phyloP scores from a whole-genome alignment of 2,888 invertebrate genomes.

The Ceriagrion tenellum region DNA sequence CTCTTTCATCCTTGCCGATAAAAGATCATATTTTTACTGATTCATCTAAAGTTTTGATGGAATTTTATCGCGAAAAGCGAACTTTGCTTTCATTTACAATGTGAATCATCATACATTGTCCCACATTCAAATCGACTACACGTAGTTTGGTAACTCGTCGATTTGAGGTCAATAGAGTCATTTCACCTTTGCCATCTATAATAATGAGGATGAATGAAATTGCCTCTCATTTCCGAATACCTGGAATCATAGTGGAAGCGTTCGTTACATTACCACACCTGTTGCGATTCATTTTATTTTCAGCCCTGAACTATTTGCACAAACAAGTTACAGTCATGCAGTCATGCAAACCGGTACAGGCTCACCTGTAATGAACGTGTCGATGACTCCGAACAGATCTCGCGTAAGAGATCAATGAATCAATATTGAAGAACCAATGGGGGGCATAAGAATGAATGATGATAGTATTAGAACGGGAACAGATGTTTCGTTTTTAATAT shows the following conservation, averaged over 20 bases:
- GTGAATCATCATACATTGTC: too few relatives aligned
- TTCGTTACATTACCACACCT: not conserved
- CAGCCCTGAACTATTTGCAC: not conserved
- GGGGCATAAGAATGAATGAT: slow-evolving; percentile 19
- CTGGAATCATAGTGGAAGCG: not conserved
- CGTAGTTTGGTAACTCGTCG: too few relatives aligned
- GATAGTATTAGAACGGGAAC: slow-evolving; percentile 10
- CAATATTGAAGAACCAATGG: not conserved
- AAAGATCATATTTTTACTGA: too few relatives aligned
- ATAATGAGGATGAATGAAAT: too few relatives aligned
- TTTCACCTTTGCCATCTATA: too few relatives aligned
- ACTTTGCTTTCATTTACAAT: too few relatives aligned
- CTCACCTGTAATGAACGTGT: not conserved
- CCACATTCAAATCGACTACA: too few relatives aligned
- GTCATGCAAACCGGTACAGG: not conserved
- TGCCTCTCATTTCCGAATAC: too few relatives aligned
- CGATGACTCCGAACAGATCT: not conserved
- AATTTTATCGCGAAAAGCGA: too few relatives aligned
- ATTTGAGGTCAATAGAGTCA: too few relatives aligned
- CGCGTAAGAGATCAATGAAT: not conserved
- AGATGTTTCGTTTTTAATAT: slow-evolving; percentile 63
- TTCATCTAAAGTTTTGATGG: too few relatives aligned
- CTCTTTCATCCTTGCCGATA: too few relatives aligned
- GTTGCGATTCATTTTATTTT: not conserved
- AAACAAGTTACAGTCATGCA: not conserved